A percentile compares a stretch with the other conserved stretches of the same genome.
Conservation (phyloP, 1,140 invertebrate species). For the Conus betulinus region DNA sequence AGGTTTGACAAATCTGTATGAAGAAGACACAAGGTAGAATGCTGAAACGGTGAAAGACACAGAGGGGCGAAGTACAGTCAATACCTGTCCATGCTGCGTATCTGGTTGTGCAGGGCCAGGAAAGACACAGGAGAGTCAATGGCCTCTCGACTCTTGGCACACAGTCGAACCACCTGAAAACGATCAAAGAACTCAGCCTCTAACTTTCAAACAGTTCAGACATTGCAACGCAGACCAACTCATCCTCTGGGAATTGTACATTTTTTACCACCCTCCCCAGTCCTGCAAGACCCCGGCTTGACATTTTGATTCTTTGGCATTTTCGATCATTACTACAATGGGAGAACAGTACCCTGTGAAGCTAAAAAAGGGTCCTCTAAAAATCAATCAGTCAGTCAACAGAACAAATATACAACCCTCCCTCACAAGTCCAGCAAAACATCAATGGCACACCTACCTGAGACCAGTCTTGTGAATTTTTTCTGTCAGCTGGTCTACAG, state of each 20-base stretch:
- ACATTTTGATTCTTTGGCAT: no score
- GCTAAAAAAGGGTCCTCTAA: no score
- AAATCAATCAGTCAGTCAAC: no score
- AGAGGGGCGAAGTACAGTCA: slow-evolving; percentile 39
- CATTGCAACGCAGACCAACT: no score
- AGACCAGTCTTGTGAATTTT: slow-evolving; percentile 98
- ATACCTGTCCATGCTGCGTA: slow-evolving; percentile 91
- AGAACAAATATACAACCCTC: no score
- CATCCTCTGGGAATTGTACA: no score
- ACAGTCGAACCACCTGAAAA: slow-evolving; percentile 88
- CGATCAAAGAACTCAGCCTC: no score
- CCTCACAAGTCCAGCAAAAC: neutral
- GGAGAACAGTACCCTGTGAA: neutral
- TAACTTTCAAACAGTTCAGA: no score
- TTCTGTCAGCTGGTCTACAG: slow-evolving; percentile 98
- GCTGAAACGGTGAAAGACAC: neutral
- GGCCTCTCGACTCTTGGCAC: slow-evolving; percentile 98
- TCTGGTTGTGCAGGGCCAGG: slow-evolving; percentile 97
- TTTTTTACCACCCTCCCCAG: no score
- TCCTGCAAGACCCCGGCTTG: no score
- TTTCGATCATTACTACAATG: neutral
- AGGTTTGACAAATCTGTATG: neutral
- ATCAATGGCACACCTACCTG: no score
- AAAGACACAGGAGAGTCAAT: slow-evolving; percentile 99
- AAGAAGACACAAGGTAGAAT: neutral